Conservation (phyloP, 2,797 vertebrate species). For the Spinus pinus region DNA sequence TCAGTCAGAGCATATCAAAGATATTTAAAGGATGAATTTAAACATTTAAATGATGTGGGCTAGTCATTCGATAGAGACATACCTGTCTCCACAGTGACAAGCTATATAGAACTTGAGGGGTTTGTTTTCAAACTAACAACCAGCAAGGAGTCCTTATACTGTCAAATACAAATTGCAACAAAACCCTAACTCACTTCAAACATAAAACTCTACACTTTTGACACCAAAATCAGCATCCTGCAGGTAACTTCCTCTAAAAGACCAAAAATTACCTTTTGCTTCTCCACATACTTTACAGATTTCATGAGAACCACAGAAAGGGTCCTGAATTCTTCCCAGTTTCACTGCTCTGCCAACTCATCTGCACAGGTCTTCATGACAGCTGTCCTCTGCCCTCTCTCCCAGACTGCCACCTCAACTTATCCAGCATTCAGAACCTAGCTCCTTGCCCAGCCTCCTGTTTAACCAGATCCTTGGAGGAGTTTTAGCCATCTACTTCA, state of each 20-base stretch:
- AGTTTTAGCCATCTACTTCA: neutral
- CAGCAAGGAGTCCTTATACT: neutral
- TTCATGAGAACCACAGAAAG: neutral
- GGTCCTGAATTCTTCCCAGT: neutral
- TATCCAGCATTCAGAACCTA: neutral
- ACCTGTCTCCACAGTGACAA: neutral
- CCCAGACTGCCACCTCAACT: rapidly evolving
- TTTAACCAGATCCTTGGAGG: neutral
- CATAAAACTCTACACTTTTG: neutral
- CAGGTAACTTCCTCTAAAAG: neutral
- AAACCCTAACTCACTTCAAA: neutral
- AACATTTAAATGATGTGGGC: neutral
- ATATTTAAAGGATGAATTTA: neutral
- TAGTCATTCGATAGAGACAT: neutral
- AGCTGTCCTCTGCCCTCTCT: neutral
- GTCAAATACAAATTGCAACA: neutral
- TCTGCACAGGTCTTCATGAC: rapidly evolving
- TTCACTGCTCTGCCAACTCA: neutral
- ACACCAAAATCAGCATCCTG: neutral
- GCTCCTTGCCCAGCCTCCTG: neutral
- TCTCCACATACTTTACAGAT: neutral
- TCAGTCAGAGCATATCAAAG: neutral
- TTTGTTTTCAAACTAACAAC: neutral
- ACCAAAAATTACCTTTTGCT: neutral
- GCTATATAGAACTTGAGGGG: rapidly evolving